Evolutionary conservation across 2,888 invertebrate species (phyloP).

Genomic region (Leistus spinibarbis): DNA sequence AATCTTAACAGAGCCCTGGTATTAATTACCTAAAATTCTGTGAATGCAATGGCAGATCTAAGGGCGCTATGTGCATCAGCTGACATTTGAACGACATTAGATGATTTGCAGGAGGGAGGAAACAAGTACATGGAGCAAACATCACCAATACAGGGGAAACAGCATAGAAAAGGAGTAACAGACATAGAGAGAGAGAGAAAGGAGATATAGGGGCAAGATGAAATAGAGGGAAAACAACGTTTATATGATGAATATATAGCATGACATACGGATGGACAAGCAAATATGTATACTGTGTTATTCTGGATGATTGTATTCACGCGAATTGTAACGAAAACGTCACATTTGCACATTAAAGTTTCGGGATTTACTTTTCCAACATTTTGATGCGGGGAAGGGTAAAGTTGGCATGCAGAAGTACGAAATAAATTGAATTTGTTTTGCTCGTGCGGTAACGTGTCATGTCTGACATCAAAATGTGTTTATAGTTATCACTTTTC

Average conservation of each 20-base stretch:
- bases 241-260: background rate
- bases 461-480: constrained; percentile 28
- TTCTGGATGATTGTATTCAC: constrained; percentile 3
- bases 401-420: constrained; percentile 10
- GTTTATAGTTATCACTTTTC: background rate
- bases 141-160: background rate
- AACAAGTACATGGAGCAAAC: background rate
- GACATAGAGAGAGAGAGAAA: background rate
- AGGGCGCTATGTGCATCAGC: background rate
- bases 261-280: constrained; percentile 22
- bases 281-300: constrained; percentile 13
- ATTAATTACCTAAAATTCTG: constrained; percentile 27
- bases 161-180: background rate
- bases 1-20: constrained; percentile 16
- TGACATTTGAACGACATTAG: constrained; percentile 25
- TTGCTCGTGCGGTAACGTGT: constrained; percentile 17
- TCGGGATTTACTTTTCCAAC: constrained; percentile 21
- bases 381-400: background rate
- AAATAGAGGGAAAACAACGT: background rate
- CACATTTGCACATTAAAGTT: constrained; percentile 23
- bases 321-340: constrained; percentile 22
- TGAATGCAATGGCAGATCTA: constrained; percentile 11
- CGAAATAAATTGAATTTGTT: constrained; percentile 34
- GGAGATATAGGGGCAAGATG: background rate
- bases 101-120: constrained; percentile 14